Percentiles rank a stretch among this genome's conserved stretches.
phyloP scores from a whole-genome alignment of 2,113 vertebrate genomes.

The Neotoma lepida region DNA sequence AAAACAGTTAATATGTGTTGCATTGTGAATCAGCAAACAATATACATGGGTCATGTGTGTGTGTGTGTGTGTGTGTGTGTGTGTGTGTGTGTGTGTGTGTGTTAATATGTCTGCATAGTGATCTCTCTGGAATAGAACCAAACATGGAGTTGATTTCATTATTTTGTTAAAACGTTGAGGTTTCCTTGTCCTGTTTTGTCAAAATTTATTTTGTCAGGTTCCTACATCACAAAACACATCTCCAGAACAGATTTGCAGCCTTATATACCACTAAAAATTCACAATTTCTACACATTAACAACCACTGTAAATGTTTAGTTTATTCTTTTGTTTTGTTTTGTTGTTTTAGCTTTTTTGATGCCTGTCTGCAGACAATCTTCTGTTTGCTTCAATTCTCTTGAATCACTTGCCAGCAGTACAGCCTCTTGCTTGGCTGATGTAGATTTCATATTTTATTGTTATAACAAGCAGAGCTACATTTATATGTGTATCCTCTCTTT shows the following conservation, averaged over 20 bases:
- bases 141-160: too few relatives aligned
- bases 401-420: neutral
- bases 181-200: neutral
- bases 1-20: too few relatives aligned
- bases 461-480: neutral
- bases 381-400: neutral
- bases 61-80: too few relatives aligned
- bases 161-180: too few relatives aligned
- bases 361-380: neutral
- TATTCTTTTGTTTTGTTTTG: neutral
- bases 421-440: neutral
- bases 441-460: neutral
- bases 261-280: neutral
- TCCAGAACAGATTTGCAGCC: neutral
- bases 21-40: too few relatives aligned
- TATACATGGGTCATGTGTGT: too few relatives aligned
- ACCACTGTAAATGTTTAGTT: neutral
- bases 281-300: neutral
- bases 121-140: too few relatives aligned
- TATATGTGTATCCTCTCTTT: neutral
- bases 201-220: neutral
- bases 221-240: neutral
- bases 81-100: too few relatives aligned
- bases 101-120: too few relatives aligned
- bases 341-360: too few relatives aligned